Base-by-base conservation (phyloP, 2,113 vertebrate genomes). In the Sinocyclocheilus maitianheensis region DNA sequence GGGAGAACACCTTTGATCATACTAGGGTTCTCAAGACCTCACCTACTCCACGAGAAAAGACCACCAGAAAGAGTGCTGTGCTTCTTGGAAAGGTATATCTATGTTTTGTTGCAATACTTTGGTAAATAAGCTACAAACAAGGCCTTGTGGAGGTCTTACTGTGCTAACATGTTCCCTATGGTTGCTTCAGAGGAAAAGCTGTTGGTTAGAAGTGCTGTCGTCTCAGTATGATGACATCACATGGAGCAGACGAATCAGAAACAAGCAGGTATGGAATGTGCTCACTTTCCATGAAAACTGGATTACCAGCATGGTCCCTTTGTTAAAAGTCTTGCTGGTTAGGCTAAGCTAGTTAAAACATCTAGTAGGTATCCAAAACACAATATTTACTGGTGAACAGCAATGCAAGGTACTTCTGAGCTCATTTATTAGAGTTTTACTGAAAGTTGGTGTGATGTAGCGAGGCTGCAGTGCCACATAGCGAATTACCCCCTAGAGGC, bases 181-280 rank as follows among this genome's bases (percentile, higher is more conserved):
- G 20, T 80, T 75, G 30, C 18, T 43, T 0, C 92, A 96, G 95
- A 92, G 93, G 86, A 96, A 94, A 91, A 95, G 94, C 0, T 94
- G 95, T 34, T 90, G 94, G 1, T 88, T 95, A 30, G 92, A 95
- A 40, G 86, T 93, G 10, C 91, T 95, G 75, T 93, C 94, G 0
- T 91, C 95, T 14, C 93, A 93, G 84, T 95, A 92, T 0, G 91
- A 95, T 90, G 95, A 96, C 81, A 92, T 91, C 91, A 92, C 94
- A 88, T 91, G 95, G 87, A 95, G 93, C 84, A 94, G 94, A 83
- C 94, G 93, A 74, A 92, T 94, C 84, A 95, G 94, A 76, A 93
- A 86, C 90, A 95, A 95, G 87, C 92, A 93, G 20, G 88, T 92
- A 58, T 86, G 72, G 48, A 30, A 77, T 26, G 53, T 48, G 10